Evolutionary conservation across 30 jellyfish, hydroid and myxozoan species (phyloP), one percentile per base, ranked within the genome.

Genomic region (Morbakka virulenta): DNA sequence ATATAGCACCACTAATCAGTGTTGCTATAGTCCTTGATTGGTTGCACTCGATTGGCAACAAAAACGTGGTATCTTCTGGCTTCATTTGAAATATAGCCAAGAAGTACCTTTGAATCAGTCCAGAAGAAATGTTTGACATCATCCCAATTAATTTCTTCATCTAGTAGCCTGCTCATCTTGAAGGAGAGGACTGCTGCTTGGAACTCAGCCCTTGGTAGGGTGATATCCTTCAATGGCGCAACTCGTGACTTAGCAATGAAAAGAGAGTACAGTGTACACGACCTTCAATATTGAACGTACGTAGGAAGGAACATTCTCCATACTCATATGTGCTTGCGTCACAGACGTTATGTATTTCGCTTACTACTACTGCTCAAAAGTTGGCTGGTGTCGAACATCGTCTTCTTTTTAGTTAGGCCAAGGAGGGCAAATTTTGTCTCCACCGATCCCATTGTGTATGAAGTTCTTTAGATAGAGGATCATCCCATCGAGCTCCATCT

Each of bases 371-470:
- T 86, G 88, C 87, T 65, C 35, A 75, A n/a, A n/a, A n/a, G n/a
- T n/a, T n/a, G n/a, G n/a, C n/a, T n/a, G n/a, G n/a, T n/a, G n/a
- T n/a, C n/a, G 24, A 64, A 30, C 87, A 77, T 22, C 87, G 72
- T 17, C 35, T 36, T 25, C 64, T 67, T 77, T 48, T 47, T 74
- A 50, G 49, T 32, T 47, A 62, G 62, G 53, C 67, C 49, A 82
- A 67, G 47, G 21, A 32, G 73, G 32, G 34, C 36, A 77, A 35
- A 23, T 72, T 35, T 68, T 25, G 67, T 48, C 36, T 62, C 94
- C 90, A 82, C 50, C 52, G n/a, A 51, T 82, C 63, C 89, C 91
- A 68, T 31, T n/a, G n/a, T n/a, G n/a, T n/a, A n/a, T n/a, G n/a
- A n/a, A n/a, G n/a, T n/a, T n/a, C n/a, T n/a, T n/a, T n/a, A n/a